These are phyloP conservation scores for Carassius auratus DNA, from an alignment of 2,113 vertebrate genomes.

Conservation along the genomic window DNA sequence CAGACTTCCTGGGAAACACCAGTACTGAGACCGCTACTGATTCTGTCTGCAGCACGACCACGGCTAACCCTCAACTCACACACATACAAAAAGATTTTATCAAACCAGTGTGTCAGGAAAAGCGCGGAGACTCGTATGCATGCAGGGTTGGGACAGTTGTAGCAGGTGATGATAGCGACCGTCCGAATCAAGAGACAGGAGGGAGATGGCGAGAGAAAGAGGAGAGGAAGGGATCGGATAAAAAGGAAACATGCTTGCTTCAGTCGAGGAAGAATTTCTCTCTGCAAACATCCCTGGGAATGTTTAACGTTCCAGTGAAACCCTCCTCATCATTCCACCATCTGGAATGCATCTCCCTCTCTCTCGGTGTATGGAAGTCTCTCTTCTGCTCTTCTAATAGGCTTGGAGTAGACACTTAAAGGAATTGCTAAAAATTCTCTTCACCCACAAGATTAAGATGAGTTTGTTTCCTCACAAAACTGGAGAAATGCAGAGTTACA, in stretches of 20 bases:
- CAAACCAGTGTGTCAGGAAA: not conserved
- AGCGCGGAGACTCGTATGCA: not conserved
- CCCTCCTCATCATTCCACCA: conserved; percentile 77
- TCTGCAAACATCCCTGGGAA: conserved; percentile 75
- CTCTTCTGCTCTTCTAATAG: conserved; percentile 10
- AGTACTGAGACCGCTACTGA: conserved; percentile 1
- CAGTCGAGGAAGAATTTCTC: conserved; percentile 71
- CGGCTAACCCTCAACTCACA: not conserved
- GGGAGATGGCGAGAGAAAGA: not conserved
- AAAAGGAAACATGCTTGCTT: conserved; percentile 63
- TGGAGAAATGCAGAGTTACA: too few relatives aligned
- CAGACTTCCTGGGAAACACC: conserved; percentile 59
- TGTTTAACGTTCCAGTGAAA: conserved; percentile 72
- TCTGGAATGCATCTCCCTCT: conserved; percentile 73
- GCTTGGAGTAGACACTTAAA: not conserved
- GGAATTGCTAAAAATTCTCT: too few relatives aligned
- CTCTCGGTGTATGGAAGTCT: conserved; percentile 39
- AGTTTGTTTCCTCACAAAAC: too few relatives aligned
- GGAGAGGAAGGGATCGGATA: conserved; percentile 25
- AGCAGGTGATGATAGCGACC: conserved; percentile 42
- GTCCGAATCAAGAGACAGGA: not conserved
- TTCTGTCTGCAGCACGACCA: not conserved
- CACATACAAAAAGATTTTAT: too few relatives aligned
- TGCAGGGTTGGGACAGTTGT: not conserved
- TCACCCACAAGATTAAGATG: too few relatives aligned